Evolutionary conservation across 2,888 invertebrate species (phyloP), one percentile per base, ranked within the genome.

Genomic region (Teinopalpus imperialis): DNA sequence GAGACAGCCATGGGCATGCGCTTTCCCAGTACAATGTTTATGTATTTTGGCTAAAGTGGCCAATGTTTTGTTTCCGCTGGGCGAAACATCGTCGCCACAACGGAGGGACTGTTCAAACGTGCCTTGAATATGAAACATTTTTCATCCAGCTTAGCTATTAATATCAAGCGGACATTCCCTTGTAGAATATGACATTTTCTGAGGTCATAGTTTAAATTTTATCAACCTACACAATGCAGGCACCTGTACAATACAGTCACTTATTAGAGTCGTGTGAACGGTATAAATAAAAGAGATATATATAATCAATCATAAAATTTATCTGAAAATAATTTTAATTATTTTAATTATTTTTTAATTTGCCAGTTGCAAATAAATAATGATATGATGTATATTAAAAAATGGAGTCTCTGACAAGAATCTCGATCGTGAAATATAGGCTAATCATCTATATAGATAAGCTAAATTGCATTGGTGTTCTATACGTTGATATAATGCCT

Each of bases 11-110:
- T 93, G 91, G 6, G 94, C 95, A 68, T 95, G 95, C 0, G 93
- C 92, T 63, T 93, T 92, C 18, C 95, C 95, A 20, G 92, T 93
- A 71, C 95, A 95, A 41, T 92, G 92, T 61, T 91, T 92, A 70
- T 95, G 95, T 48, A 91, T 90, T 64, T 91, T 90, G 56, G 90
- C 89, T 51, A 90, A 74, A 37, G 89, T 89, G 45, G 88, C 89
- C 48, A 89, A 81, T 10, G 81, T 90, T 58, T 90, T 90, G 42
- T 87, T 89, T 10, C 85, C 81, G 52, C 64, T 83, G 12, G 89
- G 83, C 41, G 86, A 86, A 53, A 77, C 54, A 43, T 88, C 85
- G 59, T 86, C 83, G 43, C 90, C 88, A 52, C 88, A 82, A 44
- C 92, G 86, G 53, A 92, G 74, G 45, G 92, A 91, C 61, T 90